Percentiles rank a stretch among this genome's conserved stretches.
Conservation (phyloP, 2,797 vertebrate species). For the Sebastes aleutianus region DNA sequence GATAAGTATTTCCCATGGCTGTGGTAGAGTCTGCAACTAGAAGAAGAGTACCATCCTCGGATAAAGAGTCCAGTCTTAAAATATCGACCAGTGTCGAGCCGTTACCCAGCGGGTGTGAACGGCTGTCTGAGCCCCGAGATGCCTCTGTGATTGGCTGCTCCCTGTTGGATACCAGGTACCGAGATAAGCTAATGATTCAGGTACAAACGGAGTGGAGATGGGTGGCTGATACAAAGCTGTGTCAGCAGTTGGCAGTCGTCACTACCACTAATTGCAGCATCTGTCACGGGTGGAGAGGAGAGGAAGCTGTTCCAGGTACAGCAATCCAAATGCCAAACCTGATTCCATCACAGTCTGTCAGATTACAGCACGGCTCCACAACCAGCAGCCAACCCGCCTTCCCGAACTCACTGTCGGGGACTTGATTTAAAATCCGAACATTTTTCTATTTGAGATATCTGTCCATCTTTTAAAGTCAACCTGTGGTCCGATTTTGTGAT, state of each 20-base stretch:
- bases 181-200: conserved; percentile 50
- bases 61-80: background rate
- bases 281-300: conserved; percentile 48
- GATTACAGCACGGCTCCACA: conserved; percentile 35
- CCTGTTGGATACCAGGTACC: conserved; percentile 20
- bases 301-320: conserved; percentile 55
- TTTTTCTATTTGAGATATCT: conserved; percentile 16
- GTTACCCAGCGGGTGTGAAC: conserved; percentile 1
- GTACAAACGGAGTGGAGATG: conserved; percentile 19
- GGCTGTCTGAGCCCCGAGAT: background rate
- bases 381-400: conserved; percentile 25
- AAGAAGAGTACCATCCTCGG: background rate
- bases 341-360: conserved; percentile 64
- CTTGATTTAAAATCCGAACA: conserved; percentile 16
- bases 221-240: conserved; percentile 43
- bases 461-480: background rate
- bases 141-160: conserved; percentile 20
- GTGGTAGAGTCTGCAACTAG: background rate
- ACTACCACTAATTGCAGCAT: conserved; percentile 67
- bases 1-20: background rate
- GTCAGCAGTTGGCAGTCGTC: conserved; percentile 66
- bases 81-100: conserved; percentile 4
- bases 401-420: conserved; percentile 1
- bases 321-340: conserved; percentile 60
- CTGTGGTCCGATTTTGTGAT: conserved; percentile 15